Evolutionary conservation across 2,113 vertebrate genomes (phyloP).

Genomic region (Echinops telfairi): DNA sequence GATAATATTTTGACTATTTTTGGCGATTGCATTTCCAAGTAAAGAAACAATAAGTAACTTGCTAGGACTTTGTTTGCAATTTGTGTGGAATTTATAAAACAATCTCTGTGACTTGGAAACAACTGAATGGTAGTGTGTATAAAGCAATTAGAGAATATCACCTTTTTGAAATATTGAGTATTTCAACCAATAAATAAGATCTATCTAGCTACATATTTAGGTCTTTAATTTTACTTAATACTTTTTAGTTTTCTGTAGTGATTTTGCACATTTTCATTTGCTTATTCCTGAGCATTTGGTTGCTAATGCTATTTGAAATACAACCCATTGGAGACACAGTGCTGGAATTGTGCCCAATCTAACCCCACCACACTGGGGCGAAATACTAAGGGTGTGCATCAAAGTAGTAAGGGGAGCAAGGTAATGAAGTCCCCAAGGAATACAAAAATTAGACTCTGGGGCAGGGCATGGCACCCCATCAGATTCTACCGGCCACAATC

Average conservation of each 20-base stretch:
- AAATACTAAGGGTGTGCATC: too few relatives aligned
- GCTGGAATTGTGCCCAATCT: too few relatives aligned
- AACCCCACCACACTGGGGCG: too few relatives aligned
- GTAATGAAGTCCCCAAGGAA: too few relatives aligned
- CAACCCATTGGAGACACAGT: not conserved
- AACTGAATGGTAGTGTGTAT: not conserved
- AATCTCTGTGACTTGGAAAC: too few relatives aligned
- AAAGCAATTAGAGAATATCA: not conserved
- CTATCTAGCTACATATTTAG: not conserved
- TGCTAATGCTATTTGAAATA: not conserved
- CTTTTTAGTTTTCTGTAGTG: not conserved
- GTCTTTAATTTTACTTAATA: not conserved
- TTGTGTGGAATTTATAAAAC: too few relatives aligned
- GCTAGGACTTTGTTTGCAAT: not conserved
- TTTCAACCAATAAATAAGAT: not conserved
- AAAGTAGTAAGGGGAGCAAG: too few relatives aligned
- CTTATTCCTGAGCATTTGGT: slow-evolving; percentile 12
- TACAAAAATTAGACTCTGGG: too few relatives aligned
- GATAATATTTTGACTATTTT: not conserved
- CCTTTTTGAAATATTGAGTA: not conserved
- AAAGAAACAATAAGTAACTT: not conserved
- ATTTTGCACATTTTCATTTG: not conserved
- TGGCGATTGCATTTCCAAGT: not conserved
- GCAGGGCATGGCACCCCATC: too few relatives aligned
- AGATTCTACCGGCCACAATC: too few relatives aligned